A percentile compares a stretch with the other conserved stretches of the same genome.
Conservation (phyloP, 1,140 invertebrate genomes). For the Aphelinus certus region DNA sequence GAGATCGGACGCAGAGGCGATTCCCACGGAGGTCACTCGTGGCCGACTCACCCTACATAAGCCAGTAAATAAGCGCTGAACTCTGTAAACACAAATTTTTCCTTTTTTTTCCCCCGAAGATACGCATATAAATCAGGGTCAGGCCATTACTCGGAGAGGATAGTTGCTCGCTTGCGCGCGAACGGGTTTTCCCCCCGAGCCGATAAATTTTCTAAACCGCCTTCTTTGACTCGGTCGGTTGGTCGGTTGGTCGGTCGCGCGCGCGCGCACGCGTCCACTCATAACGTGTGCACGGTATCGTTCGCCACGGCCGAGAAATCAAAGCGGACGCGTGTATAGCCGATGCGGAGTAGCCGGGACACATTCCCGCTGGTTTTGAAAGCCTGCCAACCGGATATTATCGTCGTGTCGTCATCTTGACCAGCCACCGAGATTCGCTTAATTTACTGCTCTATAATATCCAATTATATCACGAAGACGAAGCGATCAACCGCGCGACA, state of each 20-base stretch:
- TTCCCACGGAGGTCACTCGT: too few species aligned
- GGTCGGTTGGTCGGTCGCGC: too few species aligned
- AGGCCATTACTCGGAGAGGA: background rate
- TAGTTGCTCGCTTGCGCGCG: too few species aligned
- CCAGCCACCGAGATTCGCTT: too few species aligned
- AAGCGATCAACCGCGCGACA: too few species aligned
- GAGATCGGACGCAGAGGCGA: too few species aligned
- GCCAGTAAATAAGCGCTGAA: too few species aligned
- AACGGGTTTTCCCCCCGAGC: constrained; percentile 18
- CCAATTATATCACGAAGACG: too few species aligned
- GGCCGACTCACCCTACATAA: too few species aligned
- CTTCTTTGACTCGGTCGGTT: background rate
- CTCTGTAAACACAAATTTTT: too few species aligned
- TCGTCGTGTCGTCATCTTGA: constrained; percentile 17
- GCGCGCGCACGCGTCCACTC: constrained; percentile 1
- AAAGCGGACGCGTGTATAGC: constrained; percentile 12
- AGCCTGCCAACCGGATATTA: constrained; percentile 12
- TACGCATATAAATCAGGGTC: constrained; percentile 8
- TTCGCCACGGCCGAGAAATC: background rate
- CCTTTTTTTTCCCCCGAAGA: too few species aligned
- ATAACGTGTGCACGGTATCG: constrained; percentile 9
- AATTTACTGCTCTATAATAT: too few species aligned
- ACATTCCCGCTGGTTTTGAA: constrained; percentile 4
- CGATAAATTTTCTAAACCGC: constrained; percentile 34
- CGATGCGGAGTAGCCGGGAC: background rate